Base-by-base conservation (phyloP, 2,888 invertebrate genomes). In the Tortricodes alternella region DNA sequence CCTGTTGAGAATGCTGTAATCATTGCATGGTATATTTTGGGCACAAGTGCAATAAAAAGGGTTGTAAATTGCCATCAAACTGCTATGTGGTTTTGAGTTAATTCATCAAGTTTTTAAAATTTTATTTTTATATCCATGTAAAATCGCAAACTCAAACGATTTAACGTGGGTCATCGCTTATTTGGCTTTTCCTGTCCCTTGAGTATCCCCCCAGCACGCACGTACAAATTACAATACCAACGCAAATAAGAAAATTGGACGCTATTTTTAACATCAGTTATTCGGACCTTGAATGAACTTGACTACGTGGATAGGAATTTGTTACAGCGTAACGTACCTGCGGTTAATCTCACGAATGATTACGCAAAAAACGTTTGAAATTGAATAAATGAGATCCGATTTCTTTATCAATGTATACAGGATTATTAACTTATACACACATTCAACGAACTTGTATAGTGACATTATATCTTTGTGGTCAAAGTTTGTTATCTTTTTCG, bases 111-210 rank as follows among this genome's bases (percentile, higher is more conserved):
- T n/a, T n/a, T n/a, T n/a, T n/a, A n/a, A n/a, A n/a, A n/a, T n/a
- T n/a, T n/a, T n/a, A n/a, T n/a, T n/a, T n/a, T n/a, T n/a, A n/a
- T n/a, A n/a, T n/a, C n/a, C n/a, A n/a, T n/a, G n/a, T n/a, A n/a
- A n/a, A n/a, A n/a, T n/a, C n/a, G n/a, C n/a, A n/a, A n/a, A n/a
- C n/a, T 62, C 55, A 41, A 24, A 16, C 53, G 52, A 27, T 34
- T 32, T 41, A 55, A 50, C 55, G 19, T 35, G 37, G 56, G 58
- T 52, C 55, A 32, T 21, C 46, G 39, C 19, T 62, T 58, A 60
- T 57, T 63, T 32, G 60, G 50, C 48, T 55, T 59, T 59, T 62
- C 62, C 64, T 59, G 62, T 58, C 48, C 48, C 41, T 24, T 43
- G 19, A 11, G 46, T 48, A 37, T 29, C 29, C 56, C 56, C 55